Evolutionary conservation across 2,888 invertebrate genomes (phyloP).

Genomic region (Pharmacophagus antenor): DNA sequence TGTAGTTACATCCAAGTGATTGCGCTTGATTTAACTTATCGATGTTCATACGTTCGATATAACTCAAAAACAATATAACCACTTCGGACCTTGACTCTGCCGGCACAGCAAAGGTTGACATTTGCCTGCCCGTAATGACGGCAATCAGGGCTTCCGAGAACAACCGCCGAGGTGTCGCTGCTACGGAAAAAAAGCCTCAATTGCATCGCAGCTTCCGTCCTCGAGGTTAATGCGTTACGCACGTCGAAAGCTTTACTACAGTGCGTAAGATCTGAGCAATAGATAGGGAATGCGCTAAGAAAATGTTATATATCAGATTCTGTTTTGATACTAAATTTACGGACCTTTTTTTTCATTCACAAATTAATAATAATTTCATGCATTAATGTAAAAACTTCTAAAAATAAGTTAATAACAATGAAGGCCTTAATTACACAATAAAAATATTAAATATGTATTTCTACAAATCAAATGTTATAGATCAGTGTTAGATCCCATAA

Average conservation of each 20-base stretch:
- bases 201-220: slow-evolving; percentile 2
- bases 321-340: too few relatives aligned
- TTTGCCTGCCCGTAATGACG: slow-evolving; percentile 18
- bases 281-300: too few relatives aligned
- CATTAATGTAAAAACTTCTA: too few relatives aligned
- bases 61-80: not conserved
- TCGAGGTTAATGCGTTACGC: slow-evolving; percentile 10
- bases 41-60: not conserved
- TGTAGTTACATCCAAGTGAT: too few relatives aligned
- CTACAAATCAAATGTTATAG: too few relatives aligned
- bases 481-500: too few relatives aligned
- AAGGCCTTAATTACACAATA: too few relatives aligned
- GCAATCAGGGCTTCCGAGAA: slow-evolving; percentile 30
- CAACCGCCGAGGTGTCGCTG: slow-evolving; percentile 10
- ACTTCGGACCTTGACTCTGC: slow-evolving; percentile 3
- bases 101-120: slow-evolving; percentile 13
- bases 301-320: too few relatives aligned
- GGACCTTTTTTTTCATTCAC: too few relatives aligned
- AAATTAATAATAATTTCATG: too few relatives aligned
- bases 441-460: too few relatives aligned
- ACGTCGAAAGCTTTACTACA: slow-evolving; percentile 2
- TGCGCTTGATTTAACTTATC: not conserved
- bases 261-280: not conserved
- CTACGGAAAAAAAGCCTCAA: slow-evolving; percentile 20
- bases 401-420: too few relatives aligned